Conservation (phyloP, 2,113 vertebrate species). For the Ursus arctos region DNA sequence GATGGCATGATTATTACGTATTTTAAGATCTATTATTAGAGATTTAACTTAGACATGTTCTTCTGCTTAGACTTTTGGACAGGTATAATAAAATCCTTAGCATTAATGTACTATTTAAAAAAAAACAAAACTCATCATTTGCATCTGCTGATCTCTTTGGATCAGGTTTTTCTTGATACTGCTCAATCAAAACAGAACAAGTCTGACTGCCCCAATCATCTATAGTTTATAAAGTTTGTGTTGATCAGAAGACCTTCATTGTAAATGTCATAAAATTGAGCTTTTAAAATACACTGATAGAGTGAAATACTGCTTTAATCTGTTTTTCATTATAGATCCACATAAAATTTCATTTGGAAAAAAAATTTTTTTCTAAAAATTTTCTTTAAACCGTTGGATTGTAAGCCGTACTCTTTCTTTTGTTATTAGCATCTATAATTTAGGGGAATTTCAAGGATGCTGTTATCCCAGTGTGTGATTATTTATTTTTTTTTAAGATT, state of each 20-base stretch:
- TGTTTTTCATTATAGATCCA: constrained; percentile 49
- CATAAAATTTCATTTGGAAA: constrained; percentile 45
- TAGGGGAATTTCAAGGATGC: neutral
- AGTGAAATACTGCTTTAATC: constrained; percentile 45
- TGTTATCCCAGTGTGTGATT: neutral
- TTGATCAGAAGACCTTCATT: constrained; percentile 28
- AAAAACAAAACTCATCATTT: neutral
- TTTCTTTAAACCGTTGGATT: neutral
- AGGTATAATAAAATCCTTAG: constrained; percentile 24
- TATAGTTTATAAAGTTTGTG: constrained; percentile 32
- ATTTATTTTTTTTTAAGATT: neutral
- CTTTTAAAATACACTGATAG: constrained; percentile 14
- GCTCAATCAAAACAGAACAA: neutral
- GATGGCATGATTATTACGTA: neutral
- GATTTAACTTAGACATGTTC: constrained; percentile 37
- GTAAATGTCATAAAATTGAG: constrained; percentile 38
- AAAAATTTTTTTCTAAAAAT: neutral
- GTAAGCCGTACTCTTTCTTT: constrained; percentile 22
- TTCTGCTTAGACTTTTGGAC: neutral
- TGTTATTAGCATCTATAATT: neutral
- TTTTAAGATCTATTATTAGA: constrained; percentile 29
- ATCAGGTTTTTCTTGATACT: constrained; percentile 39
- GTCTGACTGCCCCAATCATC: neutral
- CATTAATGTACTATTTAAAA: neutral
- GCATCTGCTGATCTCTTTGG: constrained; percentile 18